phyloP scores from a whole-genome alignment of 2,113 vertebrate genomes.

The Loxodonta africana region DNA sequence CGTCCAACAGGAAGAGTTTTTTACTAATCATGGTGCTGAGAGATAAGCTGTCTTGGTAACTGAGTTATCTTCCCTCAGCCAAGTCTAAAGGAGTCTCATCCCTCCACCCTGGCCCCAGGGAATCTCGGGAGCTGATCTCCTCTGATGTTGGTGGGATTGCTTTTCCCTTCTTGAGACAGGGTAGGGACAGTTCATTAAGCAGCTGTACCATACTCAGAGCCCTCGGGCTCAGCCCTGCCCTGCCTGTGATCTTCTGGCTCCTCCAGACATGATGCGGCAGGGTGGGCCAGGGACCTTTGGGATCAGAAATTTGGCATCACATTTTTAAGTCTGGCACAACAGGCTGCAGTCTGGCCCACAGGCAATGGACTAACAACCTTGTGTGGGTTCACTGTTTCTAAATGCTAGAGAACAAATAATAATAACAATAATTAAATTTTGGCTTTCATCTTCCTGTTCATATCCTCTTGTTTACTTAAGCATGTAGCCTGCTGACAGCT shows the following conservation, averaged over 20 bases:
- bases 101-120: background rate
- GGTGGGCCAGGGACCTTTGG: background rate
- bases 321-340: constrained; percentile 24
- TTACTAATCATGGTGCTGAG: background rate
- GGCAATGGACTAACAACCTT: background rate
- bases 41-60: background rate
- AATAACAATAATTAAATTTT: constrained; percentile 57
- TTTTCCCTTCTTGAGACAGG: background rate
- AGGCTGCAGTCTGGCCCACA: constrained; percentile 26
- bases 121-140: background rate
- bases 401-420: constrained; percentile 63
- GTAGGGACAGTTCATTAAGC: background rate
- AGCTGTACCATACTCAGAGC: background rate
- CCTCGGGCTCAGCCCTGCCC: background rate
- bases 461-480: constrained; percentile 70
- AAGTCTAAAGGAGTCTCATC: background rate
- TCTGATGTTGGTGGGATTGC: background rate
- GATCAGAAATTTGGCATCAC: constrained; percentile 37
- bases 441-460: constrained; percentile 68
- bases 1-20: background rate
- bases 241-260: background rate
- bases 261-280: background rate
- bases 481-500: constrained; percentile 51
- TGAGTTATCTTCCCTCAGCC: background rate
- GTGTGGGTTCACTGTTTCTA: constrained; percentile 44